These are phyloP conservation scores for Haliclona indistincta DNA, from an alignment of 37 sponge, comb jelly and placozoan genomes.

Conservation along the genomic window DNA sequence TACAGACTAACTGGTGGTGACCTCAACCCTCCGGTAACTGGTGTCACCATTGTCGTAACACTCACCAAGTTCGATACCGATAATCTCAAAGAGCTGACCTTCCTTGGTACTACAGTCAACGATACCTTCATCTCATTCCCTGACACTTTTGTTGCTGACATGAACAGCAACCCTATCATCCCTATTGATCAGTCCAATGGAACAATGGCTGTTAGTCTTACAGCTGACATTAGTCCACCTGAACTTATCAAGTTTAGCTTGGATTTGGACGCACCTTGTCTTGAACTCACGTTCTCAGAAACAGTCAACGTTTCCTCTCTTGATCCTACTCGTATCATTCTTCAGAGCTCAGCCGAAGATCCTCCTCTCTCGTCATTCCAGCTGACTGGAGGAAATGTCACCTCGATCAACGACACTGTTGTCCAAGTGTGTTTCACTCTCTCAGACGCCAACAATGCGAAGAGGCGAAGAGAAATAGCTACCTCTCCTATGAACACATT, in stretches of 20 bases:
- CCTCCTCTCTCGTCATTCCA: constrained; percentile 10
- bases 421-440: constrained; percentile 59
- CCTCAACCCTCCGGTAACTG: constrained; percentile 65
- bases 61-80: constrained; percentile 76
- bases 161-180: constrained; percentile 65
- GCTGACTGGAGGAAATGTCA: constrained; percentile 84
- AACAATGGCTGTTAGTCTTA: constrained; percentile 21
- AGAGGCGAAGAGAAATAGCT: constrained; percentile 64
- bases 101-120: constrained; percentile 58
- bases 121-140: constrained; percentile 55
- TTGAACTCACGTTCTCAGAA: constrained; percentile 85
- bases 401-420: constrained; percentile 45
- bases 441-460: constrained; percentile 73
- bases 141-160: constrained; percentile 55
- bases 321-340: constrained; percentile 35
- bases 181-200: constrained; percentile 56
- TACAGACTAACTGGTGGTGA: constrained; percentile 81
- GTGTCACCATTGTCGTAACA: constrained; percentile 53
- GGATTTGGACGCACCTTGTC: constrained; percentile 59
- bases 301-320: constrained; percentile 82
- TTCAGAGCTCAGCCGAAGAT: constrained; percentile 40
- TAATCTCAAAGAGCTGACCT: constrained; percentile 70
- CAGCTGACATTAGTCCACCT: constrained; percentile 68
- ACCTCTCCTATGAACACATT: constrained; percentile 57
- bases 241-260: constrained; percentile 63